Evolutionary conservation across 2,888 invertebrate species (phyloP), one percentile per base, ranked within the genome.

Genomic region (Pristionchus maxplancki): DNA sequence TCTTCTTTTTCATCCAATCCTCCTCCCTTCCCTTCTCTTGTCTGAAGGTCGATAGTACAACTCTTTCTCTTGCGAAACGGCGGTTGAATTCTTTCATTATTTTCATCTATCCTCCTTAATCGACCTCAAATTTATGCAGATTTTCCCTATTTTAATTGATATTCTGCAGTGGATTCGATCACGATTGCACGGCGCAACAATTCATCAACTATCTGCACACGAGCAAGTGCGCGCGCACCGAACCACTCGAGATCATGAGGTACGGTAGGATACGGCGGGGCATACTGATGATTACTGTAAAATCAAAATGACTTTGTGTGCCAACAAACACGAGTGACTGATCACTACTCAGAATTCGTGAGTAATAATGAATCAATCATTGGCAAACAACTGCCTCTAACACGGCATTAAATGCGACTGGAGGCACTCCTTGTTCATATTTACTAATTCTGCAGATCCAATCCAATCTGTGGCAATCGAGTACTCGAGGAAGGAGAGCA

Each of bases 171-270:
- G 94, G 94, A 6, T 94, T 93, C 88, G 94, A 94, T 74, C 94
- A 94, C 89, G 93, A 94, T 71, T 94, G 94, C 88, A 93, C 94
- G 6, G 93, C 92, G 24, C 94, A 94, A 89, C 90, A 92, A 78
- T 91, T 93, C 86, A 93, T 91, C 64, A 94, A 94, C 90, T 89
- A 92, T 13, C 89, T 94, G 13, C 90, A 92, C 87, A 91, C 91
- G 58, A 94, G 92, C 88, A 93, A 93, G 53, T 94, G 94, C 83
- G 58, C 34, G n/a, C 9, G 88, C 11, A 58, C 31, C 1, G 58
- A 88, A 62, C 53, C 53, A 9, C 2, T 78, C 28, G 28, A 37
- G 17, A 53, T 81, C 28, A 88, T 88, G 88, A 88, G 40, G 88
- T 88, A 62, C n/a, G 28, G 62, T 17, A 53, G 28, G 28, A 28